Conservation (phyloP, 2,888 invertebrate species). For the Cyclophora punctaria region DNA sequence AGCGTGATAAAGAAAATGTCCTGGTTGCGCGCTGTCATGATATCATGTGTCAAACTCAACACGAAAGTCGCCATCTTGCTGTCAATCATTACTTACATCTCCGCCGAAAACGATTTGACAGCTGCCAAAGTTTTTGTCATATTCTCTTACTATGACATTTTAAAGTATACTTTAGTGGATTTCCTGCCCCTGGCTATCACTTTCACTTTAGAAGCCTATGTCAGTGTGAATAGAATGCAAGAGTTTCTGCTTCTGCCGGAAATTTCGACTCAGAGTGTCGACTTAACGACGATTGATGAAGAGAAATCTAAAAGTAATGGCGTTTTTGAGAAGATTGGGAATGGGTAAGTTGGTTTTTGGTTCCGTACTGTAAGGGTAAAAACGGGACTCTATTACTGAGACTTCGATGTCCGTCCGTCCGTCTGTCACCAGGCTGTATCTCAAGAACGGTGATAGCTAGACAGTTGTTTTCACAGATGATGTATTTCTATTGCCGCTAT, state of each 20-base stretch:
- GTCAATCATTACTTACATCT: constrained; percentile 81
- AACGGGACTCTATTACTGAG: no score
- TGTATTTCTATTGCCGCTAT: no score
- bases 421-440: no score
- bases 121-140: constrained; percentile 86
- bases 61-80: constrained; percentile 86
- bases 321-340: constrained; percentile 62
- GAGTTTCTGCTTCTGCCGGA: constrained; percentile 74
- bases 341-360: constrained; percentile 46
- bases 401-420: no score
- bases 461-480: no score
- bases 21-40: constrained; percentile 79
- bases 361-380: neutral
- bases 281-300: constrained; percentile 49
- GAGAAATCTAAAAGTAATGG: constrained; percentile 38
- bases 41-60: constrained; percentile 84
- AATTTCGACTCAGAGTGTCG: constrained; percentile 49
- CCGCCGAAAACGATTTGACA: constrained; percentile 78
- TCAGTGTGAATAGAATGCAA: constrained; percentile 82
- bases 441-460: no score
- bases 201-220: constrained; percentile 83
- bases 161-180: constrained; percentile 85
- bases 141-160: constrained; percentile 86
- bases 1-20: constrained; percentile 79
- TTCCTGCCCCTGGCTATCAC: constrained; percentile 87